phyloP scores from a whole-genome alignment of 2,797 vertebrate species.

The Nannoperca obscura region DNA sequence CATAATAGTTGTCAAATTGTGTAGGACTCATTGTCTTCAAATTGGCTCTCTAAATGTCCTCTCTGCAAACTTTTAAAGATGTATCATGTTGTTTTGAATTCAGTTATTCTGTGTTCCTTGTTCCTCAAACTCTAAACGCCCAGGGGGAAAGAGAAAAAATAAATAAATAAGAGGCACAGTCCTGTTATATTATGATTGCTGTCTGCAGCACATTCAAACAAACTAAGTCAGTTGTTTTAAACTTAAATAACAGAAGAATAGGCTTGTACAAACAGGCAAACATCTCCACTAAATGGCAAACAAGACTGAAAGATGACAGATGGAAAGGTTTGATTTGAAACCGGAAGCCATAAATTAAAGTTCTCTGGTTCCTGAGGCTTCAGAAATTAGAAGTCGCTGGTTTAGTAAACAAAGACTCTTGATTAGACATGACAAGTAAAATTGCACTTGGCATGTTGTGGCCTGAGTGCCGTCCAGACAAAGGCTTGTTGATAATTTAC shows the following conservation, averaged over 20 bases:
- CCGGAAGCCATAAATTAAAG: slow-evolving; percentile 65
- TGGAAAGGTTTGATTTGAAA: slow-evolving; percentile 47
- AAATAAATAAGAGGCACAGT: slow-evolving; percentile 6
- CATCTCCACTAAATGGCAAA: slow-evolving; percentile 36
- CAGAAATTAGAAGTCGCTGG: slow-evolving; percentile 25
- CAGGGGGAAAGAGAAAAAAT: not conserved
- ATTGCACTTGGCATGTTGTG: slow-evolving; percentile 39
- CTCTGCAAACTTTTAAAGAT: slow-evolving; percentile 10
- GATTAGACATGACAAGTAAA: slow-evolving; percentile 55
- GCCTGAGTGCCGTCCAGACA: slow-evolving; percentile 35
- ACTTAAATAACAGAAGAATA: slow-evolving; percentile 32
- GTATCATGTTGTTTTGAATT: not conserved
- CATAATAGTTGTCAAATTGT: not conserved
- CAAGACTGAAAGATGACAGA: slow-evolving; percentile 32
- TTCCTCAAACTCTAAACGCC: slow-evolving; percentile 16
- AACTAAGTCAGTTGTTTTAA: slow-evolving; percentile 19
- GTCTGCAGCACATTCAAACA: slow-evolving; percentile 33
- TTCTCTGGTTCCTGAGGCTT: slow-evolving; percentile 36
- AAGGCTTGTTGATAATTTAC: slow-evolving; percentile 33
- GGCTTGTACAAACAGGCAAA: slow-evolving; percentile 45
- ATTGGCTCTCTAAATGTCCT: slow-evolving; percentile 9
- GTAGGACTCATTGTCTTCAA: slow-evolving; percentile 1
- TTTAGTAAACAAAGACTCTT: slow-evolving; percentile 58
- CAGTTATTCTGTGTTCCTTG: not conserved
- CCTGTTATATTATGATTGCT: slow-evolving; percentile 26